Conservation (phyloP, 2,797 vertebrate genomes). For the Microchirus variegatus region DNA sequence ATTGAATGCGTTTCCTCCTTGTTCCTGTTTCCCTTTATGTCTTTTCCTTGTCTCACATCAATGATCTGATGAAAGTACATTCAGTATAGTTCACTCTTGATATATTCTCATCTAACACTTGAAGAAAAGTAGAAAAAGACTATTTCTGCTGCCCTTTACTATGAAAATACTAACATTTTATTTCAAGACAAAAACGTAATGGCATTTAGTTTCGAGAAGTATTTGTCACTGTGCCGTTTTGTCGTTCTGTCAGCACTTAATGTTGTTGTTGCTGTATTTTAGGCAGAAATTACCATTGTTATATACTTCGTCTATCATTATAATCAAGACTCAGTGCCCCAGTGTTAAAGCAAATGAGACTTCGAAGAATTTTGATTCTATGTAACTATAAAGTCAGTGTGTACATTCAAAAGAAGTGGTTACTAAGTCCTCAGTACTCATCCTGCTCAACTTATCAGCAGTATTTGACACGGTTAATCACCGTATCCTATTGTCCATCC, state of each 20-base stretch:
- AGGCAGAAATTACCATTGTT: conserved; percentile 34
- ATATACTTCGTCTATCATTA: conserved; percentile 30
- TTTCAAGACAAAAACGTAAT: no score
- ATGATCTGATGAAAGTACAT: not conserved
- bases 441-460: no score
- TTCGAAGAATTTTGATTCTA: conserved; percentile 27
- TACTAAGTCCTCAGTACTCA: no score
- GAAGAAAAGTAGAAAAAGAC: not conserved
- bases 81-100: not conserved
- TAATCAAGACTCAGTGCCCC: conserved; percentile 36
- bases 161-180: not conserved
- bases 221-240: conserved; percentile 16
- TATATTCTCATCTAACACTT: not conserved
- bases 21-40: not conserved
- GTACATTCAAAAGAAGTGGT: conserved; percentile 5
- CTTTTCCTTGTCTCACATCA: not conserved
- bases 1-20: not conserved
- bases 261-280: conserved; percentile 25
- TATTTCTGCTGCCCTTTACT: not conserved
- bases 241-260: conserved; percentile 18
- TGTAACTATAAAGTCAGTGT: conserved; percentile 28
- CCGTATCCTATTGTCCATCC: no score
- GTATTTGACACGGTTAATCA: no score
- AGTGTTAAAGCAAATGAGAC: conserved; percentile 11
- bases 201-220: not conserved